Evolutionary conservation across 2,113 vertebrate species (phyloP), one percentile per base, ranked within the genome.

Genomic region (Zosterops hypoxanthus): DNA sequence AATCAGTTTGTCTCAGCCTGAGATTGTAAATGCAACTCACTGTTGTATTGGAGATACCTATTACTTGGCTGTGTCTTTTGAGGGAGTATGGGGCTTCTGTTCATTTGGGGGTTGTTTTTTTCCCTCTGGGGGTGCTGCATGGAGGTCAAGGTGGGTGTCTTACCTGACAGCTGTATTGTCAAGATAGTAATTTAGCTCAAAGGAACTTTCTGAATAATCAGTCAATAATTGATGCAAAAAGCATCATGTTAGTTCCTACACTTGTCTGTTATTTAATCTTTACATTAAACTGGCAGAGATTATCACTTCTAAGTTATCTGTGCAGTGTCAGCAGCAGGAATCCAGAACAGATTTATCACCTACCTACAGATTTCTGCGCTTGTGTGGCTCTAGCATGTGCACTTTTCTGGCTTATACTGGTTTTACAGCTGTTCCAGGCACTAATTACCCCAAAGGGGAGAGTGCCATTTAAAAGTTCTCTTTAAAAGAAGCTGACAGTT

Each of bases 291-390:
- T 31, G 22, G 21, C 21, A 36, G 49, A 41, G 2, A 14, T 59
- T 39, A 55, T 39, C 11, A 5, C 4, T 31, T 68, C 4, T 21
- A 64, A 57, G 49, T 29, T 24, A 64, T 31, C 25, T 50, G 10
- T 49, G 25, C 46, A 16, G 4, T 6, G 3, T 28, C 53, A 79
- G n/a, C 28, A 85, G 24, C 23, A 49, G 61, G n/a, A 31, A 57
- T 19, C 19, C 31, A 29, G 41, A 68, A 56, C 4, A 47, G 14
- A 47, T 41, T 59, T 59, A 34, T 7, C 7, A 21, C 1, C 1
- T 53, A 49, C 2, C 11, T 29, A 6, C 6, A 9, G 6, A 0
- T 31, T 25, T 18, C 34, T 72, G 24, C 12, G 12, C 8, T 39
- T 39, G 7, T 44, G 31, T 65, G 42, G 15, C 31, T 79, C 22